Percentiles rank a stretch among this genome's conserved stretches.
phyloP scores from a whole-genome alignment of 2,113 vertebrate genomes.

The Apus apus region DNA sequence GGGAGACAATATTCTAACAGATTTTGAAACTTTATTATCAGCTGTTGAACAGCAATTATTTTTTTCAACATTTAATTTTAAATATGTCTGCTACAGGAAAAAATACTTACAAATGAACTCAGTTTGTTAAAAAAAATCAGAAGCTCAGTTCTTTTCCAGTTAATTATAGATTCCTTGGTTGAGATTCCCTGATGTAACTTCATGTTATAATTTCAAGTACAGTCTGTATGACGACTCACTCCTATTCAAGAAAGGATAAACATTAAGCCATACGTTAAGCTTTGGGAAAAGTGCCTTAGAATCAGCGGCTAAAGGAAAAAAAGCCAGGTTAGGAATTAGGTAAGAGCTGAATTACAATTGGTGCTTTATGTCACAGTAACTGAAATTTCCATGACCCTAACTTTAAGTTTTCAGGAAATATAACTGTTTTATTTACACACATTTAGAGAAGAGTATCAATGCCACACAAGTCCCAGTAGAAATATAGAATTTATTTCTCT shows the following conservation, averaged over 20 bases:
- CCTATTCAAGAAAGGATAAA: background rate
- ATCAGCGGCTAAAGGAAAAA: background rate
- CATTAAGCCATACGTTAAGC: background rate
- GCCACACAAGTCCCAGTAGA: slow-evolving; percentile 58
- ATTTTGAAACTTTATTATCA: background rate
- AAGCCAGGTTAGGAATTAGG: background rate
- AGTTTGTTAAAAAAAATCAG: background rate
- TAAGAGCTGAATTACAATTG: background rate
- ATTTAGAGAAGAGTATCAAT: background rate
- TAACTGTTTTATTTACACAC: background rate
- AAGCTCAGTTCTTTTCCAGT: background rate
- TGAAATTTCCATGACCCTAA: background rate
- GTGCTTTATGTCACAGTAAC: background rate
- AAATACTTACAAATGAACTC: background rate
- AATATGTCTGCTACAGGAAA: background rate
- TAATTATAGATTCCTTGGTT: background rate
- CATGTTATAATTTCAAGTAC: background rate
- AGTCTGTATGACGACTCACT: background rate
- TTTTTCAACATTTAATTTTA: background rate
- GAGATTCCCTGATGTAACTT: background rate
- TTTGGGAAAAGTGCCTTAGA: background rate
- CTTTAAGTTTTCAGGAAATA: background rate
- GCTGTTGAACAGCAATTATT: background rate
- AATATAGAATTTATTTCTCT: slow-evolving; percentile 84
- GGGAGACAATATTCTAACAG: background rate